Percentiles rank a stretch among this genome's conserved stretches.
These are phyloP conservation scores for Progne subis DNA, from an alignment of 2,113 vertebrate genomes.

Conservation along the genomic window DNA sequence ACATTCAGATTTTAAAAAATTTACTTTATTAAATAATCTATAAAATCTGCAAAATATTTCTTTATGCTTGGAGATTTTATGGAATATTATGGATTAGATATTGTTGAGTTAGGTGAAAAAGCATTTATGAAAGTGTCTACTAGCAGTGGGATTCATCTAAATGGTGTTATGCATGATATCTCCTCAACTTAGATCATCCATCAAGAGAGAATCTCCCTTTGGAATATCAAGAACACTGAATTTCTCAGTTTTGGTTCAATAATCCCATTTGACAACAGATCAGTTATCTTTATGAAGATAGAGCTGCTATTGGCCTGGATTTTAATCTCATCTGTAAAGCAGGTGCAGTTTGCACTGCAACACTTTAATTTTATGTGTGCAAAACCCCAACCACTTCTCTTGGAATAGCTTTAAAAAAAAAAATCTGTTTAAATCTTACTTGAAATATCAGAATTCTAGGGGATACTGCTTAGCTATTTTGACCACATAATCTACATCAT, in stretches of 20 bases:
- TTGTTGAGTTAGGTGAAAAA: not conserved
- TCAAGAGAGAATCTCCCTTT: not conserved
- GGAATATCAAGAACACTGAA: not conserved
- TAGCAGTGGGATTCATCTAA: not conserved
- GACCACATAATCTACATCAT: not conserved
- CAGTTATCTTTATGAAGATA: not conserved
- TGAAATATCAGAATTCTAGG: not conserved
- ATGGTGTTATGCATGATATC: not conserved
- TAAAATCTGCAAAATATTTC: not conserved
- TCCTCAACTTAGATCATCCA: not conserved
- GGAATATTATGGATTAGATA: not conserved
- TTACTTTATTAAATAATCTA: not conserved
- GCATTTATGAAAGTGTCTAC: not conserved
- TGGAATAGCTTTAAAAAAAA: not conserved
- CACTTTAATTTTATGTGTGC: not conserved
- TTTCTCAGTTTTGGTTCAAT: not conserved
- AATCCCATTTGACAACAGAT: not conserved
- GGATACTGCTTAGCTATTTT: not conserved
- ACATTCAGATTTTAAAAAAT: not conserved
- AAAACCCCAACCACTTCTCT: not conserved
- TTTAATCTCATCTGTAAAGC: not conserved
- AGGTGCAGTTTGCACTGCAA: not conserved
- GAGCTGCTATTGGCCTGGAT: not conserved
- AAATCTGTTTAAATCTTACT: not conserved
- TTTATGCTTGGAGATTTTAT: not conserved